Evolutionary conservation across 2,113 vertebrate species (phyloP), one percentile per base, ranked within the genome.

Genomic region (Phainopepla nitens): DNA sequence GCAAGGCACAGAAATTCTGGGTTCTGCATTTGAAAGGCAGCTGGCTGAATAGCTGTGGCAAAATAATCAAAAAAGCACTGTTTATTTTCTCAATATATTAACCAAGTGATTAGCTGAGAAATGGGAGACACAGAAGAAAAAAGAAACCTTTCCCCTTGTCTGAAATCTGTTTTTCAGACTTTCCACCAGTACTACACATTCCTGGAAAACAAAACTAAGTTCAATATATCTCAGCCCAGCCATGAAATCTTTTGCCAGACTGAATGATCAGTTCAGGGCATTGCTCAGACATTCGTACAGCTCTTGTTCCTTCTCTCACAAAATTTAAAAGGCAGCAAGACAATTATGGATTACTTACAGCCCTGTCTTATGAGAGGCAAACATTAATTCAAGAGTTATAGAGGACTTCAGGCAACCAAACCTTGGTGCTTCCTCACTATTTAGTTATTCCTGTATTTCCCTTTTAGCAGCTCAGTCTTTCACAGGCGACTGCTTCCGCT

Each of bases 11-110:
- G 85, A 91, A 91, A 85, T 85, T 83, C 92, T 77, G 75, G 50
- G 79, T 66, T 91, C 60, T 77, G 82, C 58, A 13, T 95, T 85
- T 87, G 68, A 93, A 93, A 96, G 25, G 85, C 91, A 90, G 75
- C 75, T 90, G 92, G 58, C 57, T 95, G 87, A 94, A 91, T 50
- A 91, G 45, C 61, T 3, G 0, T 70, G 78, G 82, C 71, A 85
- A 96, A 95, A 91, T 51, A 96, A 94, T 77, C 28, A 51, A 77
- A 91, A 91, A 84, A 75, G 36, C 35, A 72, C 62, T 47, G 80
- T 94, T 95, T 95, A 80, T 96, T 96, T 95, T 57, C 62, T 95
- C 68, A 81, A 64, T 73, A 50, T 58, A 41, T 86, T 88, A 96
- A 95, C 29, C 9, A 31, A 88, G 51, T 58, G 54, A 93, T 95